Base-by-base conservation (phyloP, 2,113 vertebrate genomes). In the Lasiurus borealis region DNA sequence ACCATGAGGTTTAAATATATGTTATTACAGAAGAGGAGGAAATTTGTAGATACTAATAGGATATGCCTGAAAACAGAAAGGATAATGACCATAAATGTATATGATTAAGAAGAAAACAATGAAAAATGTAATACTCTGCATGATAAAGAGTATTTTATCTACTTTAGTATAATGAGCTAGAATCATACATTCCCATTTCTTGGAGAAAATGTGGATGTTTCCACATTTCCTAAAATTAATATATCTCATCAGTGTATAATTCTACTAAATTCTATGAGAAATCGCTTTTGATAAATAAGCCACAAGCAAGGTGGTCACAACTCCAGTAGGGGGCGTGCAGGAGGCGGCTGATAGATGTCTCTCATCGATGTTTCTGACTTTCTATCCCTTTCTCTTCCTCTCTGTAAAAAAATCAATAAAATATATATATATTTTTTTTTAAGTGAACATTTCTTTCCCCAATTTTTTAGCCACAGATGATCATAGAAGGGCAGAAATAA, bases 1-100 rank as follows among this genome's bases (percentile, higher is more conserved):
- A 88, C 68, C 85, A 94, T 97, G 94, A 95, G 91, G 46, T 90
- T 94, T 96, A 76, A 95, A 91, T 94, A 94, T 69, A 94, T 89
- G 48, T 75, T 88, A 90, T 94, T 96, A 88, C 31, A 82, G 78
- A 84, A 95, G 31, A 95, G 68, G 62, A 25, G 23, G 88, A 69
- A 85, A 8, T 83, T 57, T 89, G 23, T 34, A 90, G 73, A 94
- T 85, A 87, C 50, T 83, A 93, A 88, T 52, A 71, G 64, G 66
- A 88, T 91, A 87, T 75, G 87, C 62, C 52, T 85, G 64, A 64
- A 95, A 72, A 81, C 34, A 85, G 83, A n/a, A 90, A 27, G 95
- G 5, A 91, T 2, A 52, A 11, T 88, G 29, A 57, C 21, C 36
- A 27, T 83, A 95, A 62, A 82, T 73, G 27, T 57, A 91, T 44